These are phyloP conservation scores for Drosophila histrio DNA, from an alignment of 2,888 invertebrate genomes.

Conservation along the genomic window DNA sequence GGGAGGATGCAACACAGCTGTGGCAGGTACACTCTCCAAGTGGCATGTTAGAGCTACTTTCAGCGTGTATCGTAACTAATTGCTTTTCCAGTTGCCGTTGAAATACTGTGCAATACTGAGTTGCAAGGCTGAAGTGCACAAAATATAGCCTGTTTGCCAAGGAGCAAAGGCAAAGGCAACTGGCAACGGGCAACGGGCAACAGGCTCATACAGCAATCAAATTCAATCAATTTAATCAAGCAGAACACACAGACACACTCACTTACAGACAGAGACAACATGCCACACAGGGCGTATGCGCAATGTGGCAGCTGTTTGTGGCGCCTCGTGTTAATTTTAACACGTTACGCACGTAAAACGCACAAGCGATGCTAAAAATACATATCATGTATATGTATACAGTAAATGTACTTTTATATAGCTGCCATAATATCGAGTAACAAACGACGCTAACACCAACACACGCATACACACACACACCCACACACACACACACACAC, in stretches of 20 bases:
- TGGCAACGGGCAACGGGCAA: too few relatives aligned
- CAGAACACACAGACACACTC: slow-evolving; percentile 19
- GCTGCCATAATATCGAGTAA: slow-evolving; percentile 77
- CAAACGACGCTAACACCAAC: slow-evolving; percentile 48
- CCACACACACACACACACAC: slow-evolving; percentile 17
- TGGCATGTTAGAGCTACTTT: slow-evolving; percentile 23
- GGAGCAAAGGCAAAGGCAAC: background rate
- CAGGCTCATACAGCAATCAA: slow-evolving; percentile 60
- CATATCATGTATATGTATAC: slow-evolving; percentile 53
- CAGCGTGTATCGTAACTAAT: slow-evolving; percentile 46
- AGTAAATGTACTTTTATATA: slow-evolving; percentile 72
- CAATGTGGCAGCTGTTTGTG: slow-evolving; percentile 50
- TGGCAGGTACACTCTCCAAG: background rate
- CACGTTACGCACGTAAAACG: slow-evolving; percentile 76
- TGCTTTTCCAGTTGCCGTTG: slow-evolving; percentile 47
- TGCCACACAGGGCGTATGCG: slow-evolving; percentile 56
- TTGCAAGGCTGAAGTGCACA: slow-evolving; percentile 35
- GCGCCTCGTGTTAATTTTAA: slow-evolving; percentile 71
- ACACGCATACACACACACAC: slow-evolving; percentile 18
- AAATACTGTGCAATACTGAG: slow-evolving; percentile 55
- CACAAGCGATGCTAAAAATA: slow-evolving; percentile 69
- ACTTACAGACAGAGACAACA: slow-evolving; percentile 15
- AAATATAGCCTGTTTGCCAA: background rate
- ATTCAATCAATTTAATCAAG: slow-evolving; percentile 79
- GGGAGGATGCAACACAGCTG: slow-evolving; percentile 26